Conservation (phyloP, 2,888 invertebrate species). For the Caenorhabditis becei region DNA sequence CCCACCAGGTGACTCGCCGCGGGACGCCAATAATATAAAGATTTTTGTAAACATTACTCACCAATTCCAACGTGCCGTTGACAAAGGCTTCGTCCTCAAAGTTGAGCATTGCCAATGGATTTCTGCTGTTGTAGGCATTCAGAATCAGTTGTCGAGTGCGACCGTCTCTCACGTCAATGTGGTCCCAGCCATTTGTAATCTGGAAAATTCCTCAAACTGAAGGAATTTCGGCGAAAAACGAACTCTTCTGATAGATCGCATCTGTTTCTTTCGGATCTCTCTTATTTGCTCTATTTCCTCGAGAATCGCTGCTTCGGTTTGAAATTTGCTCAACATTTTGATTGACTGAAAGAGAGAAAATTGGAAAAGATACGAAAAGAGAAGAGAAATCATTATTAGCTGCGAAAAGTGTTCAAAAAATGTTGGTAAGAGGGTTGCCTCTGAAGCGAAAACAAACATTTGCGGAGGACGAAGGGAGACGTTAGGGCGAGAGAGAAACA, state of each 20-base stretch:
- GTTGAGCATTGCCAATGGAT: not conserved
- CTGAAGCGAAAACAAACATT: not conserved
- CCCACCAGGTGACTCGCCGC: no score
- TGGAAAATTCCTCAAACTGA: not conserved
- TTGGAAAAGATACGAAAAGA: not conserved
- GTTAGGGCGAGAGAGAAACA: not conserved
- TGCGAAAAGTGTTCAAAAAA: not conserved
- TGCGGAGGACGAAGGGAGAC: not conserved
- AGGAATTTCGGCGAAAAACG: not conserved
- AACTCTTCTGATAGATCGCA: slow-evolving; percentile 2
- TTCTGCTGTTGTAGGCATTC: not conserved
- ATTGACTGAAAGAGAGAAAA: not conserved
- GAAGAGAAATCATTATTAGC: not conserved
- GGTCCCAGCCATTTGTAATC: slow-evolving; percentile 14
- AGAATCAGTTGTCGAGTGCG: not conserved
- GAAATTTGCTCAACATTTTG: not conserved
- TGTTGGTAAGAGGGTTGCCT: not conserved
- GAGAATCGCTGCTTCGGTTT: not conserved
- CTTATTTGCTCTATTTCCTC: not conserved
- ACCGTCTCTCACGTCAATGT: slow-evolving; percentile 1
- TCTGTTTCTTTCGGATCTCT: not conserved
- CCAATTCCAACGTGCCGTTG: not conserved
- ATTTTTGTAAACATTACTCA: not conserved
- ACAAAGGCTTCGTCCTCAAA: slow-evolving; percentile 14
- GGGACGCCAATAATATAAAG: no score